Evolutionary conservation across 2,797 vertebrate species (phyloP), one percentile per base, ranked within the genome.

Genomic region (Gymnothorax reevesii): DNA sequence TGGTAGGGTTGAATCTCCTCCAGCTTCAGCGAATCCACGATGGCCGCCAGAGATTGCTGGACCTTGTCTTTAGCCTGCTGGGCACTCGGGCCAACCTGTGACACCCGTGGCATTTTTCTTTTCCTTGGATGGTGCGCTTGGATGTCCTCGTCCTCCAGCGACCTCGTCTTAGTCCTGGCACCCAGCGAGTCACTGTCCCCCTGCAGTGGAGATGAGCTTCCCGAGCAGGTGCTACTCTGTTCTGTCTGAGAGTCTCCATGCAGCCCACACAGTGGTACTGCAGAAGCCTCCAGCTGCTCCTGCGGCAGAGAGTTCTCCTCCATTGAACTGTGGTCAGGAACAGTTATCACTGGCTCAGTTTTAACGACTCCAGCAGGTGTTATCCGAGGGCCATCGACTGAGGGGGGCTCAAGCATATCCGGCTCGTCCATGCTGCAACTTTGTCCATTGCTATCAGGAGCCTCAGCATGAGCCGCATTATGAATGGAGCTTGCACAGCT

Each of bases 1-100:
- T 98, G 98, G 90, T 99, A 99, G 0, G 99, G 99, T 88, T 99
- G 93, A 42, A 99, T 99, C 94, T 99, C 98, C 92, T 99, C 99
- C 87, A 99, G 95, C 93, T 99, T 99, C 73, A 99, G 93, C 27
- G 98, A 97, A 92, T 99, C 99, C 91, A 99, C 98, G 0, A 99
- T 94, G 27, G 97, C 98, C 17, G 98, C 98, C 79, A 99, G 92
- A 0, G 98, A 99, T 92, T 99, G 98, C 91, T 99, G 98, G 2
- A 96, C 97, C 85, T 94, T 95, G 91, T 99, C 98, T 90, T 97
- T 98, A 12, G 97, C 97, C 90, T 97, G 98, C 83, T 96, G 95
- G 71, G 95, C 80, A 25, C 95, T 92, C 4, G 97, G 93, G 92
- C 94, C 95, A 0, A 91, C 89, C 92, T 97, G 97, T 13, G 95